Base-by-base conservation (phyloP, 2,888 invertebrate species). In the Auanema freiburgensis region DNA sequence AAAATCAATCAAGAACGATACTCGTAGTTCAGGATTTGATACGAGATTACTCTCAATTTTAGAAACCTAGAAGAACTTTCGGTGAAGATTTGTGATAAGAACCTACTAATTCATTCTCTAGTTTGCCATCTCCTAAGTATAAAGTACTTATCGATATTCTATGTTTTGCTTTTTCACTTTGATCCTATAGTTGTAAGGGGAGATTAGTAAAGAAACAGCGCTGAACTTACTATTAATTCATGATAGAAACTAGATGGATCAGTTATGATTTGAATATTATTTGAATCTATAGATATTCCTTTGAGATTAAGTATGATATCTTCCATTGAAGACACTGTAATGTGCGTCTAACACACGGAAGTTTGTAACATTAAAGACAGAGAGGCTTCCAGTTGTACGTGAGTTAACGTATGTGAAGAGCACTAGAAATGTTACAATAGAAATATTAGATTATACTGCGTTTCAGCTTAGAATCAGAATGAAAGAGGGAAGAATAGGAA, bases 121-220 rank as follows among this genome's bases (percentile, higher is more conserved):
- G 85, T 18, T 87, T 84, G 0, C 95, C 95, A 57, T 90, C 93
- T 14, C 98, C 97, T 63, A 97, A 86, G 84, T 98, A 98, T 12
- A 98, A 86, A 66, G 97, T 95, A 4, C 92, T 92, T 56, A 98
- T 85, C 0, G 85, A 78, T 44, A 87, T 84, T 59, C 87, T 80
- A 43, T 77, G 71, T 64, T 83, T 82, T 6, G 86, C 84, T 25
- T 67, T 74, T 42, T 62, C 62, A n/a, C 75, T 62, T 85, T 85
- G 74, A 50, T 84, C 50, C 50, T n/a, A 11, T 11, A 16, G 24
- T n/a, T 50, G 12, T 18, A 46, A 3, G 16, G 11, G 2, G 11
- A n/a, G 24, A 50, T 23, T 16, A 50, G 2, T 16, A 16, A 50
- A 16, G 24, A 50, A 23, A 5, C 11, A 46, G 46, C 16, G 16